Evolutionary conservation across 2,888 invertebrate genomes (phyloP), one percentile per base, ranked within the genome.

Genomic region (Phania funesta): DNA sequence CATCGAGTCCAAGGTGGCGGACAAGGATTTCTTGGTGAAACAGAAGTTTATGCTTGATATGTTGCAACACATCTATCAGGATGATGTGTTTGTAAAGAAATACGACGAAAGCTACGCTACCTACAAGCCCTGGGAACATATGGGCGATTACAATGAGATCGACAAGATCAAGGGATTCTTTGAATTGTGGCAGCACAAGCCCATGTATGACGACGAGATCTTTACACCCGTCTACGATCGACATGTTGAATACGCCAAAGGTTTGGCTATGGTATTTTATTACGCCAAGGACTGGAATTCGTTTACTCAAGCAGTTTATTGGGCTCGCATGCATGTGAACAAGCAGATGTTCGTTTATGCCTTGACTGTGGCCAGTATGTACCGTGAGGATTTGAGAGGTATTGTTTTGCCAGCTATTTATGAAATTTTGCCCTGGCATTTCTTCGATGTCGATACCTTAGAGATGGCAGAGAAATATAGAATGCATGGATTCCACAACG

Each of bases 271-370:
- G 85, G 90, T 95, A 18, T 92, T 96, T 81, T 93, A 92, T 90
- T 93, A 93, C 78, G 94, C 95, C 84, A 95, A 94, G 89, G 94
- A 95, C 88, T 95, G 93, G 90, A 92, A 93, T n/a, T 94, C 94
- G 20, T 95, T 96, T 92, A 93, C 93, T 89, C 93, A 94, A 86
- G 93, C 94, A 2, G 95, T 94, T 54, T 93, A 93, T 62, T 95
- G 94, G 92, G 92, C 95, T 11, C 94, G 95, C 58, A 91, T 93
- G 73, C 88, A 93, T 86, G 87, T 94, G 26, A 95, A 95, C 89
- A 93, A 93, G 84, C 92, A 93, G 62, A 91, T 93, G 87, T 95
- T 94, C 90, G 87, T 93, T 4, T 94, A 95, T 86, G 92, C 93
- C 4, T 91, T 93, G 87, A 92, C 93, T 85, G 92, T 93, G 11